phyloP scores from a whole-genome alignment of 1,140 invertebrate species.

The Epicauta chinensis region DNA sequence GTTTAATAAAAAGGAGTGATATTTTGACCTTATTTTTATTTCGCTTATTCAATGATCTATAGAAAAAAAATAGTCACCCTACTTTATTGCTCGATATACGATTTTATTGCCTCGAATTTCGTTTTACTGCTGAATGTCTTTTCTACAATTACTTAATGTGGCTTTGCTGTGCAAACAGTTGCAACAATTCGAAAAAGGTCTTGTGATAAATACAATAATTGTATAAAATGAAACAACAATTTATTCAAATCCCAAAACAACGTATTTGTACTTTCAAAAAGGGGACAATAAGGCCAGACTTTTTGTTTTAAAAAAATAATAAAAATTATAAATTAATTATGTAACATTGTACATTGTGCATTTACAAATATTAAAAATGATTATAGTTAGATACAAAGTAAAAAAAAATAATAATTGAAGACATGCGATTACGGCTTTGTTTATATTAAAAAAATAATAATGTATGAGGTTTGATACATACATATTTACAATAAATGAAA shows the following conservation, averaged over 20 bases:
- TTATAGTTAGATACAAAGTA: neutral
- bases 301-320: neutral
- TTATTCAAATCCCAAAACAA: constrained; percentile 16
- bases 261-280: constrained; percentile 14
- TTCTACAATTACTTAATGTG: too few relatives aligned
- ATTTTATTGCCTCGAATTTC: too few relatives aligned
- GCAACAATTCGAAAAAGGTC: too few relatives aligned
- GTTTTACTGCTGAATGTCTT: too few relatives aligned
- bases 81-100: too few relatives aligned
- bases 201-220: too few relatives aligned
- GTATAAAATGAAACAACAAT: constrained; percentile 18
- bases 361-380: neutral
- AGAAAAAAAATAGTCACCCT: too few relatives aligned
- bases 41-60: too few relatives aligned
- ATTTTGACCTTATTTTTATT: too few relatives aligned
- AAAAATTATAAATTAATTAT: constrained; percentile 14
- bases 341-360: constrained; percentile 13
- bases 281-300: constrained; percentile 12
- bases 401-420: neutral
- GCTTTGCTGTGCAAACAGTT: too few relatives aligned
- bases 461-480: constrained; percentile 28
- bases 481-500: constrained; percentile 30
- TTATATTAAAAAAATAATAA: constrained; percentile 27
- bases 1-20: too few relatives aligned
- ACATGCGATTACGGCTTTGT: constrained; percentile 18